Percentiles rank a stretch among this genome's conserved stretches.
These are phyloP conservation scores for Chelon auratus DNA, from an alignment of 2,797 vertebrate genomes.

Conservation along the genomic window DNA sequence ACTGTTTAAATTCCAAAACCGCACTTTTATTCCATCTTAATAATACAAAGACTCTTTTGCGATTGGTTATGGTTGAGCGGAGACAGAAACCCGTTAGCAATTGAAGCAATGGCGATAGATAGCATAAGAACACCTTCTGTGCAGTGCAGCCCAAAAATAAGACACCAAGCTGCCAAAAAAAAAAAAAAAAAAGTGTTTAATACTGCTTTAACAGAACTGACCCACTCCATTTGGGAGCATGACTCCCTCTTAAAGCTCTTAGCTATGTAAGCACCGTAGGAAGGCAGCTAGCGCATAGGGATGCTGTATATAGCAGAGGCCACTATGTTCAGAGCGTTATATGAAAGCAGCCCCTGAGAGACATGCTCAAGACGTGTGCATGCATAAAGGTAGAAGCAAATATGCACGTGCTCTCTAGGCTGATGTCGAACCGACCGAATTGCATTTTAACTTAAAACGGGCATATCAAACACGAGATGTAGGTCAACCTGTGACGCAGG, in stretches of 20 bases:
- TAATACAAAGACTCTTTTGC: conserved; percentile 37
- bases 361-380: conserved; percentile 39
- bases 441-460: conserved; percentile 61
- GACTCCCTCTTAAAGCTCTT: conserved; percentile 53
- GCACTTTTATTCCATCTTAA: conserved; percentile 34
- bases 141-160: conserved; percentile 37
- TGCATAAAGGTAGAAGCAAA: conserved; percentile 53
- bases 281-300: conserved; percentile 59
- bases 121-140: conserved; percentile 28
- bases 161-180: conserved; percentile 22
- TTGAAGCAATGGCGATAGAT: not conserved
- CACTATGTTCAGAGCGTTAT: conserved; percentile 46
- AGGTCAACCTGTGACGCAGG: conserved; percentile 74
- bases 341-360: conserved; percentile 64
- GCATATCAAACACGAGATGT: conserved; percentile 69
- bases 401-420: conserved; percentile 37
- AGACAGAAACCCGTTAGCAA: conserved; percentile 21
- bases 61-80: conserved; percentile 5
- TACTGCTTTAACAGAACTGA: conserved; percentile 55
- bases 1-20: conserved; percentile 42
- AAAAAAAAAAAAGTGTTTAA: conserved; percentile 50
- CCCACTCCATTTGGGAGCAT: conserved; percentile 58
- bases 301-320: conserved; percentile 63
- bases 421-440: conserved; percentile 47
- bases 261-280: conserved; percentile 60